phyloP scores from a whole-genome alignment of 2,888 invertebrate species.

The Chloromyia formosa region DNA sequence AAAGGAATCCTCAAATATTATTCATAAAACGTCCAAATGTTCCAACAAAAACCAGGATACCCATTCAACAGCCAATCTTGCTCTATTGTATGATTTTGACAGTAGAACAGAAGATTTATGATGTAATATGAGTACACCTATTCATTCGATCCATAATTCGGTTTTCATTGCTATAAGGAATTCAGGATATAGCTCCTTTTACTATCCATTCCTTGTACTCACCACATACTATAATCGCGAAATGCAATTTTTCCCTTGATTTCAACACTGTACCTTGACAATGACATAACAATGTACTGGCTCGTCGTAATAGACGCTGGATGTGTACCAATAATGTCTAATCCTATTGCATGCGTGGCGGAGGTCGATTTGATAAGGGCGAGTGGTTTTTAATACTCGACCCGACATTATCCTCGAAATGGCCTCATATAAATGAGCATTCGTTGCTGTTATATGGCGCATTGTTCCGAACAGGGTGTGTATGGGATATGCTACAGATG shows the following conservation, averaged over 20 bases:
- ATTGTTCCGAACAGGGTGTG: background rate
- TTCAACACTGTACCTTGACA: too few species aligned
- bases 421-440: slow-evolving; percentile 25
- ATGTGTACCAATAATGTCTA: background rate
- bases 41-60: background rate
- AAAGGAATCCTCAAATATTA: too few species aligned
- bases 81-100: slow-evolving; percentile 38
- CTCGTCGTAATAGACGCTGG: background rate
- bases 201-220: background rate
- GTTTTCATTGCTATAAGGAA: slow-evolving; percentile 28
- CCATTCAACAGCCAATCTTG: slow-evolving; percentile 18
- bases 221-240: too few species aligned
- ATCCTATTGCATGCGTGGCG: slow-evolving; percentile 6
- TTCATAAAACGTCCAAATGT: too few species aligned
- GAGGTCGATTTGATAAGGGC: slow-evolving; percentile 36
- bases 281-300: slow-evolving; percentile 1
- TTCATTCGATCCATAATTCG: slow-evolving; percentile 21
- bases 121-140: slow-evolving; percentile 39
- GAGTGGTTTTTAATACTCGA: slow-evolving; percentile 34
- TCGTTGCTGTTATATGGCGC: slow-evolving; percentile 13
- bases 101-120: slow-evolving; percentile 40
- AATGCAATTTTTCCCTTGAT: too few species aligned
- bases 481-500: background rate
- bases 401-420: slow-evolving; percentile 33
- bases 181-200: slow-evolving; percentile 9